Percentiles rank a stretch among this genome's conserved stretches.
These are phyloP conservation scores for Cyclophora punctaria DNA, from an alignment of 2,888 invertebrate species.

Conservation along the genomic window DNA sequence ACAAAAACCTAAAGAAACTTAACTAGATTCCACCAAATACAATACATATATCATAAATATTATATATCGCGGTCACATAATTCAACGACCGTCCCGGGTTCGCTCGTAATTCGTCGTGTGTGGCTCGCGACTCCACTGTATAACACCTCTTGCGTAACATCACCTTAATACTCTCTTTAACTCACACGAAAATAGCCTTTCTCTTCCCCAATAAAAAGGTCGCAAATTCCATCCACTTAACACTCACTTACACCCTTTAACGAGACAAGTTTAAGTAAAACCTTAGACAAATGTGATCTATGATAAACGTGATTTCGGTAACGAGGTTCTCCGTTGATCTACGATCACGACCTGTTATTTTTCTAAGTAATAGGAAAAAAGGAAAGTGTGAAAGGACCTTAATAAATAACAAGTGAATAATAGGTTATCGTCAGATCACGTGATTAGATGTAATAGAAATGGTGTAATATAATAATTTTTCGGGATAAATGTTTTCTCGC, in stretches of 20 bases:
- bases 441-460: constrained; percentile 65
- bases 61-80: constrained; percentile 62
- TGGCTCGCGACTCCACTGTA: constrained; percentile 63
- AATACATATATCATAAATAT: constrained; percentile 59
- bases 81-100: constrained; percentile 56
- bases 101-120: constrained; percentile 71
- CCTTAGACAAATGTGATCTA: constrained; percentile 72
- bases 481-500: constrained; percentile 58
- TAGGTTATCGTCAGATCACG: constrained; percentile 69
- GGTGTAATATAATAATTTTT: constrained; percentile 43
- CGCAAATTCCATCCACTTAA: constrained; percentile 17
- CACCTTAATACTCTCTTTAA: constrained; percentile 24
- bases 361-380: constrained; percentile 53
- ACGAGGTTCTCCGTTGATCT: constrained; percentile 62
- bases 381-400: constrained; percentile 50
- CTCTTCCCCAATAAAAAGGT: constrained; percentile 23
- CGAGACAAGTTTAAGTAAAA: constrained; percentile 38
- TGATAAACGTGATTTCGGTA: constrained; percentile 73
- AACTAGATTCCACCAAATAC: constrained; percentile 44
- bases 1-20: constrained; percentile 19
- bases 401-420: constrained; percentile 69
- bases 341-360: constrained; percentile 58
- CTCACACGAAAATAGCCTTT: constrained; percentile 28
- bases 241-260: constrained; percentile 24
- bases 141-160: constrained; percentile 40